These are phyloP conservation scores for Lepus oiostolus DNA, from an alignment of 2,797 vertebrate genomes.

Conservation along the genomic window DNA sequence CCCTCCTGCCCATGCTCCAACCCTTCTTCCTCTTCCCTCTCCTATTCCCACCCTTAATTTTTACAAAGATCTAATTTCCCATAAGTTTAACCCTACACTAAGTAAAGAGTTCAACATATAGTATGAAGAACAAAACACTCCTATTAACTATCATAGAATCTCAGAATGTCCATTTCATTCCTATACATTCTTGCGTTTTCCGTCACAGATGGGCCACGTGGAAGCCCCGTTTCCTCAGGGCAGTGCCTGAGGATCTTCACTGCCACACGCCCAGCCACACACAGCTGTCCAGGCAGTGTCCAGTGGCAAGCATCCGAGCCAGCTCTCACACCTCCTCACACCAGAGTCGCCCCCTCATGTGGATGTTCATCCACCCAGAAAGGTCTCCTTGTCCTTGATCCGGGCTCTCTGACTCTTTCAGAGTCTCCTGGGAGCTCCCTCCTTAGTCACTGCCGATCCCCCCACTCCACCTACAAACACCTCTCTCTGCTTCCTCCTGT, in stretches of 20 bases:
- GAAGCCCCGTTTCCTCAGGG: background rate
- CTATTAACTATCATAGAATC: too few species aligned
- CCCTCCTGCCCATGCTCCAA: too few species aligned
- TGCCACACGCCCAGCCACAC: background rate
- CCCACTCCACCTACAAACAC: background rate
- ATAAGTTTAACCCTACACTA: too few species aligned
- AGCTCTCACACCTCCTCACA: background rate
- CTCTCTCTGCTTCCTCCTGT: background rate
- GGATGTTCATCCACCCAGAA: background rate
- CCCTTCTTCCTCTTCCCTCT: too few species aligned
- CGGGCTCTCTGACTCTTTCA: background rate
- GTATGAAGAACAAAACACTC: too few species aligned
- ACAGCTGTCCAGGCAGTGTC: too few species aligned
- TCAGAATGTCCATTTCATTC: too few species aligned
- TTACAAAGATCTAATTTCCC: too few species aligned
- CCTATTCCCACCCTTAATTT: too few species aligned
- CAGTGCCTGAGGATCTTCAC: background rate
- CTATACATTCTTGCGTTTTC: background rate
- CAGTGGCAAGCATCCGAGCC: too few species aligned
- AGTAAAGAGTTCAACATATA: too few species aligned
- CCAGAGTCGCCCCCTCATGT: background rate
- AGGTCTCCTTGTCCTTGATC: background rate
- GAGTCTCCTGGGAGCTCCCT: background rate
- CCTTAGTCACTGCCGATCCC: background rate
- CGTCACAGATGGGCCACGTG: fast-evolving